phyloP scores from a whole-genome alignment of 2,888 invertebrate genomes.

The Quadroppia sp. region DNA sequence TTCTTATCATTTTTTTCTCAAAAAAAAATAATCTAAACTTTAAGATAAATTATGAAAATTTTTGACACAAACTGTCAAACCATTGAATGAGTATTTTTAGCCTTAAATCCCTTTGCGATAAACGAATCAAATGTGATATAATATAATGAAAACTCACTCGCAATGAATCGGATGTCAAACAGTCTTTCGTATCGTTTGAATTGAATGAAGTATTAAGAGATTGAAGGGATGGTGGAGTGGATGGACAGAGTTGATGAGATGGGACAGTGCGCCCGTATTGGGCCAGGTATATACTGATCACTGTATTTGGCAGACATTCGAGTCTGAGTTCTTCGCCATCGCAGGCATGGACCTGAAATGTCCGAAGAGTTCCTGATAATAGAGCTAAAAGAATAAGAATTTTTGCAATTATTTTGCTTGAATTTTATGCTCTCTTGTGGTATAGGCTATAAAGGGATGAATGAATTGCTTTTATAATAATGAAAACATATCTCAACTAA shows the following conservation, averaged over 20 bases:
- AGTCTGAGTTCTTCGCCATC: slow-evolving; percentile 82
- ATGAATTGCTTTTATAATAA: not conserved
- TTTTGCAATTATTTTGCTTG: slow-evolving; percentile 7
- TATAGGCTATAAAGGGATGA: not conserved
- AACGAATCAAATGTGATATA: not conserved
- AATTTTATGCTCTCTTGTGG: slow-evolving; percentile 34
- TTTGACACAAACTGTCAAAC: too few species aligned
- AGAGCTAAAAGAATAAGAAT: slow-evolving; percentile 63
- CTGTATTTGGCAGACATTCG: slow-evolving; percentile 83
- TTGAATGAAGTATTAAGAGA: not conserved
- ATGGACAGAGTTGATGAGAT: slow-evolving; percentile 51
- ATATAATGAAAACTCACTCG: slow-evolving; percentile 14
- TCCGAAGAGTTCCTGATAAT: slow-evolving; percentile 81
- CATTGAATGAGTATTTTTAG: too few species aligned
- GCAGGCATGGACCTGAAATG: slow-evolving; percentile 85
- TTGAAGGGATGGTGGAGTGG: slow-evolving; percentile 41
- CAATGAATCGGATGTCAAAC: slow-evolving; percentile 13
- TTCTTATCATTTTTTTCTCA: too few species aligned
- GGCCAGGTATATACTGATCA: slow-evolving; percentile 84
- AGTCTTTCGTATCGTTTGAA: slow-evolving; percentile 15
- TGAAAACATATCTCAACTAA: not conserved
- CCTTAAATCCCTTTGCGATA: not conserved
- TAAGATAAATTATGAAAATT: too few species aligned
- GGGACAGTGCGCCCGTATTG: slow-evolving; percentile 72
- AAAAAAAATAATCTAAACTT: too few species aligned